phyloP scores from a whole-genome alignment of 2,113 vertebrate genomes.

The Bothrops jararaca region DNA sequence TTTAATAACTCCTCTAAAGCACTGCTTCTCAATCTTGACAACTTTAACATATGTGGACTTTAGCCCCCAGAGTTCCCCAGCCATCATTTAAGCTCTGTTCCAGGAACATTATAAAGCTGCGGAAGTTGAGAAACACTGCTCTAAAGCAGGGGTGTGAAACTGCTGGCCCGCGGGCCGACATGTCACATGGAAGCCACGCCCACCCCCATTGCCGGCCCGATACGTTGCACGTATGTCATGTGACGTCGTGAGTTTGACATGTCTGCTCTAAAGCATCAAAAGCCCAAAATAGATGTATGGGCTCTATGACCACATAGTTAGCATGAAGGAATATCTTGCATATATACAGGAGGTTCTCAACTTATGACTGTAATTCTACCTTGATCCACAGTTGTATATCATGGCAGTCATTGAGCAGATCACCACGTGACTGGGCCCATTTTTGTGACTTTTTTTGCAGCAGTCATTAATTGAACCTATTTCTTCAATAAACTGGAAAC shows the following conservation, averaged over 20 bases:
- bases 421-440: background rate
- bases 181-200: no score
- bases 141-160: background rate
- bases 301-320: background rate
- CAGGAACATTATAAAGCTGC: background rate
- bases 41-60: background rate
- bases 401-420: background rate
- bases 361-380: background rate
- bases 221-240: no score
- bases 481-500: background rate
- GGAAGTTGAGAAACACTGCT: background rate
- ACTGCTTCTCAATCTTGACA: background rate
- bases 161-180: no score
- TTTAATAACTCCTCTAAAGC: background rate
- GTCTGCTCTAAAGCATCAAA: background rate
- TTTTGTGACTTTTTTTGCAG: background rate
- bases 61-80: background rate
- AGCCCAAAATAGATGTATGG: background rate
- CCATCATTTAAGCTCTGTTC: background rate
- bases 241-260: no score
- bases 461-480: background rate
- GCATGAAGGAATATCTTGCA: background rate
- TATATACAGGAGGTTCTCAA: background rate
- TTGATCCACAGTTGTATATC: background rate
- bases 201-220: no score